Base-by-base conservation (phyloP, 1,140 invertebrate species). In the Cydia pomonella region DNA sequence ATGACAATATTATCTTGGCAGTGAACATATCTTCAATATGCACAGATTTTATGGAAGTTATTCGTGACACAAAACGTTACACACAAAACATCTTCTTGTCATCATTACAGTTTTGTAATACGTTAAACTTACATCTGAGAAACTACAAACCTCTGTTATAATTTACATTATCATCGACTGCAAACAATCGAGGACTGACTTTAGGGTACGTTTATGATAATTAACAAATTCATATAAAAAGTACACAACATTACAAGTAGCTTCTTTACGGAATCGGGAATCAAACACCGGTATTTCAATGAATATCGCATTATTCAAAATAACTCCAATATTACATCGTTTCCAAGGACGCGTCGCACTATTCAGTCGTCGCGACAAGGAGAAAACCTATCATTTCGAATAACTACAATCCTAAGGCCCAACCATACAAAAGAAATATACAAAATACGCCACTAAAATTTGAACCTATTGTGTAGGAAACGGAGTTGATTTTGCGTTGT, bases 11-110 rank as follows among this genome's bases (percentile, higher is more conserved):
- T 66, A 50, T 69, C 10, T 76, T 79, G 75, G 75, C 77, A 79
- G 75, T 79, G 77, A 73, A 33, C 63, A 63, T 16, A 71, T 74
- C 73, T 74, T 76, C 53, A 75, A 75, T 74, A 79, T 78, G 75
- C 75, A 44, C 38, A 12, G 38, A n/a, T 50, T n/a, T 72, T 13
- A 72, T 44, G 38, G 44, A 72, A 47, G 18, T 25, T 47, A 72
- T 23, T 69, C 53, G 53, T 59, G 53, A 59, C 53, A 50, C 47
- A 53, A 53, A 53, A 53, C 16, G 50, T 53, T 53, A 53, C 50
- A 16, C 50, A 18, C 41, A 53, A 18, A 53, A 53, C n/a, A 53
- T 53, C 21, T 23, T 10, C 21, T 23, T 10, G 53, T 23, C 47
- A 50, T 23, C 53, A 12, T 59, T n/a, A 59, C n/a, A n/a, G 1